Percentiles rank a stretch among this genome's conserved stretches.
Evolutionary conservation across 2,797 vertebrate species (phyloP).

Genomic region (Chloroceryle amazona): DNA sequence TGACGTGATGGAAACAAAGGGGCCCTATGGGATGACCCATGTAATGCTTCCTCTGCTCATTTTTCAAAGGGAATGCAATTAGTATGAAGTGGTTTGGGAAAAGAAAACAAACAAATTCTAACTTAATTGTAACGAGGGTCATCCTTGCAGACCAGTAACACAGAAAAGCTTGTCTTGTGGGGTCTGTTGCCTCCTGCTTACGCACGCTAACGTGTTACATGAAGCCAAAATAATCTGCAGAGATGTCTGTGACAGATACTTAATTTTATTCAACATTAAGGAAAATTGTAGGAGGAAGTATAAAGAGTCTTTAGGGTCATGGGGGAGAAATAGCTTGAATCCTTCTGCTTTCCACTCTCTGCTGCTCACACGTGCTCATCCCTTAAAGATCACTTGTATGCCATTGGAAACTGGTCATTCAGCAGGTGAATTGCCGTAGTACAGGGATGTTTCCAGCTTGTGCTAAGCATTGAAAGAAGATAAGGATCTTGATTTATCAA

Average conservation of each 20-base stretch:
- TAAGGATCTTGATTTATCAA: neutral
- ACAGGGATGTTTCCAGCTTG: neutral
- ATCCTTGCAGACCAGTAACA: neutral
- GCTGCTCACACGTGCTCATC: neutral
- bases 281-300: neutral
- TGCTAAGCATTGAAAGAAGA: neutral
- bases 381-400: neutral
- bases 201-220: neutral
- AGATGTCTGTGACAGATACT: neutral
- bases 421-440: neutral
- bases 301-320: neutral
- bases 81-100: neutral
- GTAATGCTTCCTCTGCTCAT: neutral
- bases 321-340: neutral
- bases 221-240: neutral
- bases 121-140: neutral
- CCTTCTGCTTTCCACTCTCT: neutral
- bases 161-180: neutral
- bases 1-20: neutral
- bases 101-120: neutral
- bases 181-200: neutral
- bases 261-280: neutral
- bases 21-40: neutral
- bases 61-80: neutral
- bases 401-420: neutral